A percentile compares a stretch with the other conserved stretches of the same genome.
These are phyloP conservation scores for Pseudanteris insignis DNA, from an alignment of 2,888 invertebrate species.

Conservation along the genomic window DNA sequence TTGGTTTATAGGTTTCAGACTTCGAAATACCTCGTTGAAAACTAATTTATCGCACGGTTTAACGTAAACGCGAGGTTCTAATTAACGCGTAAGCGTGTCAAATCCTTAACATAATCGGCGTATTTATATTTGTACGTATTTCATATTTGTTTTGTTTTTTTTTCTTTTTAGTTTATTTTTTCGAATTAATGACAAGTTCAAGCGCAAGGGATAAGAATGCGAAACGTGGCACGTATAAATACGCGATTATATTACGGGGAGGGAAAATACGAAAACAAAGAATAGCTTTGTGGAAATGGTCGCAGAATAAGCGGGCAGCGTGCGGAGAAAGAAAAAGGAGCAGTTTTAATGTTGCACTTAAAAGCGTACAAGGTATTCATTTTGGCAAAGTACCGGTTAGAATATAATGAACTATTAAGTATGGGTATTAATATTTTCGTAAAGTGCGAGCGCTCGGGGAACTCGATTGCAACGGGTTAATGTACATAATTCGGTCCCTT, in stretches of 20 bases:
- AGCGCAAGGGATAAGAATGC: too few species aligned
- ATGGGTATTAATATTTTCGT: constrained; percentile 34
- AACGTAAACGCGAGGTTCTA: constrained; percentile 23
- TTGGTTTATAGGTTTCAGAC: too few species aligned
- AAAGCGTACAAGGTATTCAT: constrained; percentile 27
- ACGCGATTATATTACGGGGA: constrained; percentile 9
- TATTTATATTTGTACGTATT: too few species aligned
- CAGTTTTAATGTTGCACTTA: constrained; percentile 27
- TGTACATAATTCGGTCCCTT: constrained; percentile 27
- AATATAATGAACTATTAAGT: constrained; percentile 34
- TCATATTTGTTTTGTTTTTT: too few species aligned
- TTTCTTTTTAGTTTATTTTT: too few species aligned
- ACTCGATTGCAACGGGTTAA: constrained; percentile 28
- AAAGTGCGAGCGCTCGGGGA: constrained; percentile 8
- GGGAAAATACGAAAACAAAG: background rate
- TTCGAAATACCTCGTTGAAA: constrained; percentile 16
- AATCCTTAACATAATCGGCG: constrained; percentile 25
- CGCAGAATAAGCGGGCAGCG: too few species aligned
- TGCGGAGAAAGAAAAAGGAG: constrained; percentile 4
- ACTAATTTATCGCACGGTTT: constrained; percentile 34
- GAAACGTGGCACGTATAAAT: too few species aligned
- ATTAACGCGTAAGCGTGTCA: constrained; percentile 17
- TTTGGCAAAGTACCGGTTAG: constrained; percentile 39
- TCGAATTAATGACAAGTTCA: too few species aligned
- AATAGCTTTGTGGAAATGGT: too few species aligned